Conservation (phyloP, 2,113 vertebrate genomes). For the Lophochroa leadbeateri region DNA sequence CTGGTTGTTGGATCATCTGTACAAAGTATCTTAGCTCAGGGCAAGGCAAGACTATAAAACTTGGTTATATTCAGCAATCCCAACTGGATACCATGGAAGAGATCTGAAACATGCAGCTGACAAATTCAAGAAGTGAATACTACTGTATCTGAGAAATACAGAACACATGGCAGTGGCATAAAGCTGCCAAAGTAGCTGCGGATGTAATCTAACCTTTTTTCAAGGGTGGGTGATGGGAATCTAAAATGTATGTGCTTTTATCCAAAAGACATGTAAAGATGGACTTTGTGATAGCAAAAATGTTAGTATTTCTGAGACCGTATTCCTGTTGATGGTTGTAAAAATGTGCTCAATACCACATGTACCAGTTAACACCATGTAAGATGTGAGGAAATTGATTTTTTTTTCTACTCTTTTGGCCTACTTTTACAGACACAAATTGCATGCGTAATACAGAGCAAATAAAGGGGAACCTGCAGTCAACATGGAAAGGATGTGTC, state of each 20-base stretch:
- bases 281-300: not conserved
- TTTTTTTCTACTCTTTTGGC: not conserved
- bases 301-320: not conserved
- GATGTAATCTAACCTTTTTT: not conserved
- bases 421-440: not conserved
- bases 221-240: not conserved
- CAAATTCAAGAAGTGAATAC: not conserved
- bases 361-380: not conserved
- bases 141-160: not conserved
- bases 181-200: not conserved
- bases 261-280: not conserved
- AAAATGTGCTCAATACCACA: not conserved
- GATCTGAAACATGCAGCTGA: not conserved
- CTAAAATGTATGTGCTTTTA: fast-evolving
- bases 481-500: not conserved
- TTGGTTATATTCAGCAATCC: not conserved
- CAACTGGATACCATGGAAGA: not conserved
- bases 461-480: not conserved
- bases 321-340: not conserved
- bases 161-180: not conserved
- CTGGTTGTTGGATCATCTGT: not conserved
- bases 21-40: slow-evolving; percentile 28
- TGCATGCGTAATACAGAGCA: not conserved
- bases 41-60: not conserved
- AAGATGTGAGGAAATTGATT: not conserved